Conservation (phyloP, 2,113 vertebrate genomes). For the Rhinolophus ferrumequinum region DNA sequence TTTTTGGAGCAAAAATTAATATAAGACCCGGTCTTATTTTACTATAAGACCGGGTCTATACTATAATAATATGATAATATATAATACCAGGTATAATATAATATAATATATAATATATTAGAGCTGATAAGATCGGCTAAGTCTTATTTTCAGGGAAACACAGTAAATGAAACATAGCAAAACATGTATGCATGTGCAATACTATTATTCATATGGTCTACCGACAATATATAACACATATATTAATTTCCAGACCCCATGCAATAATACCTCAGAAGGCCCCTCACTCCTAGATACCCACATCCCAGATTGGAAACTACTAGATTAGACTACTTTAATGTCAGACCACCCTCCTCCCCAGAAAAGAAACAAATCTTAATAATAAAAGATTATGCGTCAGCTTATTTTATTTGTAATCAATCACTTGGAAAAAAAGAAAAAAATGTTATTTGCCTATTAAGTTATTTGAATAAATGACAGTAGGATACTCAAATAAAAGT, state of each 20-base stretch:
- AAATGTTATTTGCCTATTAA: constrained; percentile 3
- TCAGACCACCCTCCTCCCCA: neutral
- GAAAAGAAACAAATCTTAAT: neutral
- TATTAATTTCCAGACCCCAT: neutral
- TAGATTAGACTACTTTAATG: neutral
- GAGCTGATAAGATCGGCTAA: too few species aligned
- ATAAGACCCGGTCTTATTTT: too few species aligned
- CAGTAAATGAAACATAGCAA: neutral
- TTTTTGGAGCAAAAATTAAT: too few species aligned
- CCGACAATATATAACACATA: neutral
- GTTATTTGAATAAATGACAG: constrained; percentile 11
- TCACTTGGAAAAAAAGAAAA: neutral
- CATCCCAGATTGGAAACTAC: neutral
- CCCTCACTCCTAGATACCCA: neutral
- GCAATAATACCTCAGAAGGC: neutral
- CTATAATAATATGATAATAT: too few species aligned
- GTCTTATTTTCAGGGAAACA: too few species aligned
- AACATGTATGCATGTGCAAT: neutral
- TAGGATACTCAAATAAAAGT: neutral
- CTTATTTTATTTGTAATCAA: neutral
- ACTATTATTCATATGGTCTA: neutral
- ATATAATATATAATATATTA: too few species aligned
- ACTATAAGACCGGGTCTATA: too few species aligned
- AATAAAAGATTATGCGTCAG: neutral
- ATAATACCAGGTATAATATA: too few species aligned